Evolutionary conservation across 1,140 invertebrate species (phyloP).

Genomic region (Antheraea mylitta): DNA sequence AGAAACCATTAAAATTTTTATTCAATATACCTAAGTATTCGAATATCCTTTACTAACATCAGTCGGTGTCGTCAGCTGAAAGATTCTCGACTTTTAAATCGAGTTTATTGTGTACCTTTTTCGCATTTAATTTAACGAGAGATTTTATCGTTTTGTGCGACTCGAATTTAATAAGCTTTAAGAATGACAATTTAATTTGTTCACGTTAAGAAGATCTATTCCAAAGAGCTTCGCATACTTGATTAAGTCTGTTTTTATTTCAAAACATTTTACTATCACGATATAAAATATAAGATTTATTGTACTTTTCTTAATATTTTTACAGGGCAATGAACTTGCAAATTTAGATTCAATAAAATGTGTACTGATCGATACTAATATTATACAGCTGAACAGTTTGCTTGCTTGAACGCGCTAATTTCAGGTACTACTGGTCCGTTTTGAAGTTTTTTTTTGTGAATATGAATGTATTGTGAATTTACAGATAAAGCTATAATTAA

Average conservation of each 20-base stretch:
- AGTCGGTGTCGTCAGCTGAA: neutral
- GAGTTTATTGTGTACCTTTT: neutral
- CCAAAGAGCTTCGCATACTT: neutral
- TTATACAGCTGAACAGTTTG: too few relatives aligned
- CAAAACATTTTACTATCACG: neutral
- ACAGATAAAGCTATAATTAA: too few relatives aligned
- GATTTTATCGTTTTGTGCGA: neutral
- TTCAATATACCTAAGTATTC: neutral
- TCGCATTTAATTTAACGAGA: conserved; percentile 1
- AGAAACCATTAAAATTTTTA: neutral
- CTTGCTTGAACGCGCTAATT: too few relatives aligned
- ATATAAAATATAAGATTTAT: neutral
- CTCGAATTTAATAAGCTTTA: conserved; percentile 1
- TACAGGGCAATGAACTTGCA: neutral
- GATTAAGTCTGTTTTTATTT: neutral
- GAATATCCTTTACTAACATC: neutral
- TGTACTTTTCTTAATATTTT: neutral
- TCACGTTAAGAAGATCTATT: neutral
- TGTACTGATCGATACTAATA: too few relatives aligned
- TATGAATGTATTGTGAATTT: too few relatives aligned
- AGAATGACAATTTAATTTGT: conserved; percentile 7
- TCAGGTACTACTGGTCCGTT: too few relatives aligned
- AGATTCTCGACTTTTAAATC: neutral
- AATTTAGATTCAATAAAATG: neutral
- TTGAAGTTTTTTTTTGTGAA: too few relatives aligned